Evolutionary conservation across 1,140 invertebrate genomes (phyloP).

Genomic region (Meteorus sp.): DNA sequence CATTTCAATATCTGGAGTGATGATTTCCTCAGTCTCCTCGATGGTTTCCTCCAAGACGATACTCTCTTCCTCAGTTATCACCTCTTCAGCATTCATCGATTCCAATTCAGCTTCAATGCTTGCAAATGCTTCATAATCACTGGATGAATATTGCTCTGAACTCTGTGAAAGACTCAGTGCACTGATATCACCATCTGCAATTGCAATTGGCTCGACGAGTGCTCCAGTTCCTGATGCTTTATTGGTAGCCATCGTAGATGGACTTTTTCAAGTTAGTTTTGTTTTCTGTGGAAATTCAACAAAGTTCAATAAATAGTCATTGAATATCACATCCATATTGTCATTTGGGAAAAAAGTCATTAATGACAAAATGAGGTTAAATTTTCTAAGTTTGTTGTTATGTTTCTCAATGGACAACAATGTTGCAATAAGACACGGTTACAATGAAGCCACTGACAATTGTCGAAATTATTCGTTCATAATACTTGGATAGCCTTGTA

Average conservation of each 20-base stretch:
- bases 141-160: slow-evolving; percentile 43
- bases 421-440: not conserved
- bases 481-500: slow-evolving; percentile 4
- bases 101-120: slow-evolving; percentile 57
- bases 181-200: slow-evolving; percentile 49
- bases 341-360: no score
- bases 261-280: slow-evolving; percentile 12
- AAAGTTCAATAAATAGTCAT: no score
- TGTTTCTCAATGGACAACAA: slow-evolving; percentile 1
- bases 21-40: slow-evolving; percentile 33
- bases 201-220: slow-evolving; percentile 46
- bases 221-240: slow-evolving; percentile 45
- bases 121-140: slow-evolving; percentile 53
- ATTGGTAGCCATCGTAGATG: slow-evolving; percentile 26
- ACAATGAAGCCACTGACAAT: not conserved
- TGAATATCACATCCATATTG: not conserved
- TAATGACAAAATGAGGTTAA: slow-evolving; percentile 12
- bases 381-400: not conserved
- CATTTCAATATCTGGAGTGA: slow-evolving; percentile 52
- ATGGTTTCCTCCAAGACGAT: slow-evolving; percentile 19
- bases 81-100: slow-evolving; percentile 55
- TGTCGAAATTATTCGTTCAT: not conserved
- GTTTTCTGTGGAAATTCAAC: not conserved
- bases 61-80: slow-evolving; percentile 46
- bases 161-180: slow-evolving; percentile 42